Base-by-base conservation (phyloP, 2,113 vertebrate genomes). In the Caranx ignobilis region DNA sequence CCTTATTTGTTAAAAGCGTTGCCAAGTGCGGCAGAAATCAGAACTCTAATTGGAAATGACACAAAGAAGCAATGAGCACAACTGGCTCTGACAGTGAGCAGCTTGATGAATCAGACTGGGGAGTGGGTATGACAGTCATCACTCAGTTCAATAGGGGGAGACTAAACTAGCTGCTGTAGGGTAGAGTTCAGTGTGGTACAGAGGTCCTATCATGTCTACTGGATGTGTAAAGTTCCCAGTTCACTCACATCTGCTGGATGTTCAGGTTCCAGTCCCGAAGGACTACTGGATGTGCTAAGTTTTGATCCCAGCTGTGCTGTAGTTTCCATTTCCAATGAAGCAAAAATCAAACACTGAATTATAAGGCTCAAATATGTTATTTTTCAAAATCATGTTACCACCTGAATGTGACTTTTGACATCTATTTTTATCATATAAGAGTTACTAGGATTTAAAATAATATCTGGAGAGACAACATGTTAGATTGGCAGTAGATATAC, bases 1-100 rank as follows among this genome's bases (percentile, higher is more conserved):
- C 75, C 75, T 81, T 86, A 57, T 89, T 89, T 74, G 57, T 77
- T 74, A 60, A 79, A 81, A 75, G 32, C 26, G 11, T 80, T 80
- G 67, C 74, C 67, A 66, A 63, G 31, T 60, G 61, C 13, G 31
- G 18, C 82, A 71, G 43, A 77, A 83, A 43, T 67, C 55, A 75
- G 70, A 76, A 18, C 59, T 54, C 32, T 79, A 71, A 83, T 86
- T 77, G 65, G 68, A 71, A 79, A 82, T 64, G 73, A 79, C 81
- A 72, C 41, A 61, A 61, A 75, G 78, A 77, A 83, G 50, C 70
- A 5, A 13, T 10, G 56, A 63, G 60, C 19, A 12, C 8, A 21
- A 72, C 70, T 68, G 81, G 35, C 50, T 79, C 48, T 86, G 83
- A 87, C 85, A 65, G 69, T 26, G 39, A 66, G 69, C 83, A 68